Percentiles rank a stretch among this genome's conserved stretches.
Conservation (phyloP, 37 sponge, comb jelly and placozoan species). For the Trichoplax adhaerens region DNA sequence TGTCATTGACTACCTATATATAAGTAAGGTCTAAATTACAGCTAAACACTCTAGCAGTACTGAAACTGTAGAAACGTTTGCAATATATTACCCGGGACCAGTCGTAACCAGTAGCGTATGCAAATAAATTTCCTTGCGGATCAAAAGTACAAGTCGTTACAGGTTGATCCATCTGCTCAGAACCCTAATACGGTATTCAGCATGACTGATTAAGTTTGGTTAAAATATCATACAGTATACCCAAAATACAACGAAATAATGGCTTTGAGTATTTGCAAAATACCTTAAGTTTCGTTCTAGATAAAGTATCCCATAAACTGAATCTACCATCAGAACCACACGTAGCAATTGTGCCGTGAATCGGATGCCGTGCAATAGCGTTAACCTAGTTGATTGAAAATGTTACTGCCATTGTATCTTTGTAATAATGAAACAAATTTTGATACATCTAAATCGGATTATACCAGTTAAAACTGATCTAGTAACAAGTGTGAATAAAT, state of each 20-base stretch:
- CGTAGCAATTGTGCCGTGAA: constrained; percentile 70
- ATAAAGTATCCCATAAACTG: constrained; percentile 97
- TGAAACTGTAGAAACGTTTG: too few species aligned
- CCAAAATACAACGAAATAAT: background rate
- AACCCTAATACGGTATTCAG: constrained; percentile 23
- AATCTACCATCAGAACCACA: constrained; percentile 86
- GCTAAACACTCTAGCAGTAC: too few species aligned
- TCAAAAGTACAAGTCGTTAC: constrained; percentile 76
- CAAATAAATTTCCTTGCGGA: constrained; percentile 60
- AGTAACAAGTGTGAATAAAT: too few species aligned
- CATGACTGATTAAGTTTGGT: constrained; percentile 8
- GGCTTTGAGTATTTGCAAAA: background rate
- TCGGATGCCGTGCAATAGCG: constrained; percentile 85
- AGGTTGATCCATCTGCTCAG: constrained; percentile 72
- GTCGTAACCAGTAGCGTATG: constrained; percentile 86
- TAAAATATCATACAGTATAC: background rate
- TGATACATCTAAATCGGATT: too few species aligned
- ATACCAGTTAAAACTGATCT: too few species aligned
- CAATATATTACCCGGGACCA: constrained; percentile 72
- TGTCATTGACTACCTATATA: background rate
- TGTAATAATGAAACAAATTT: too few species aligned
- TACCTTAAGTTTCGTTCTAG: constrained; percentile 83
- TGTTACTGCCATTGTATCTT: too few species aligned
- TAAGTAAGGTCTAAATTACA: too few species aligned
- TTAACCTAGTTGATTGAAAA: constrained; percentile 40